Conservation (phyloP, 2,888 invertebrate species). For the Smittia sp. region DNA sequence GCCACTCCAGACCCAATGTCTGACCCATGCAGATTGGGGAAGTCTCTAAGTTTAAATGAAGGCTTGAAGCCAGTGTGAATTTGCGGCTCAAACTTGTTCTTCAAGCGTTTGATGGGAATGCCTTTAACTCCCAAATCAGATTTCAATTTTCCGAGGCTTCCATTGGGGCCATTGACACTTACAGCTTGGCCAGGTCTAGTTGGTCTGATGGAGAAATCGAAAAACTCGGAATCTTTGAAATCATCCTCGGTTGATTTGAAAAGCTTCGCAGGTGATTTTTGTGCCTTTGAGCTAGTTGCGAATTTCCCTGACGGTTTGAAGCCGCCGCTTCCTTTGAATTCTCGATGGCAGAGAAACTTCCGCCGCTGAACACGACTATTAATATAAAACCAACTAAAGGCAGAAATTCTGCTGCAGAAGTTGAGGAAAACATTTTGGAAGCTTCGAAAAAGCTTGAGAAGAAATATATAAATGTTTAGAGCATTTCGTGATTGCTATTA, state of each 20-base stretch:
- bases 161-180: not conserved
- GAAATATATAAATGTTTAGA: too few relatives aligned
- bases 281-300: conserved; percentile 24
- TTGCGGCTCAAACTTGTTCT: conserved; percentile 36
- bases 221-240: conserved; percentile 33
- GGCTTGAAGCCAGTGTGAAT: conserved; percentile 28
- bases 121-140: conserved; percentile 28
- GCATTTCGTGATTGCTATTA: too few relatives aligned
- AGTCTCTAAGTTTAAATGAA: conserved; percentile 33
- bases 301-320: conserved; percentile 51
- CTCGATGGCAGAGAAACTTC: too few relatives aligned
- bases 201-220: conserved; percentile 31
- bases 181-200: conserved; percentile 24
- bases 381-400: too few relatives aligned
- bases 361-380: too few relatives aligned
- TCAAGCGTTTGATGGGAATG: not conserved
- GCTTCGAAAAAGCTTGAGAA: too few relatives aligned
- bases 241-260: conserved; percentile 37
- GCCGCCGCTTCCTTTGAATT: not conserved
- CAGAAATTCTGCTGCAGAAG: too few relatives aligned
- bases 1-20: conserved; percentile 35
- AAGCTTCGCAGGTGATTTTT: conserved; percentile 16
- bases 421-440: too few relatives aligned
- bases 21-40: conserved; percentile 14
- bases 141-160: conserved; percentile 20